These are phyloP conservation scores for Phenganax marumi DNA, from an alignment of 92 coral and sea anemone genomes.

Conservation along the genomic window DNA sequence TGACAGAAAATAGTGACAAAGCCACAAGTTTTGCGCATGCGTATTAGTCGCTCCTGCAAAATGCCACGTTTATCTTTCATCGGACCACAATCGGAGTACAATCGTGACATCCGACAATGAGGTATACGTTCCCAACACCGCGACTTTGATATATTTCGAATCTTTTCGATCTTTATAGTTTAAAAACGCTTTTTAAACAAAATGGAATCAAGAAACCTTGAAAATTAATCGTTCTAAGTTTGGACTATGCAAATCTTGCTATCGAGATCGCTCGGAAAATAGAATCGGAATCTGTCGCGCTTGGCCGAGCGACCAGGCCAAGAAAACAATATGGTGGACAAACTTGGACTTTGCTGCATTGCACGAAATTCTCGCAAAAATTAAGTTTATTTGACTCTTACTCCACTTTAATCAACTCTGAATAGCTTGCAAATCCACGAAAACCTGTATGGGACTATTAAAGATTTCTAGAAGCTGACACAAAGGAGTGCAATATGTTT, in stretches of 20 bases:
- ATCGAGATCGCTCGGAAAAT: background rate
- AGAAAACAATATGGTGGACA: constrained; percentile 41
- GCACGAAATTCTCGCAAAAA: background rate
- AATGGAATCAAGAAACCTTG: background rate
- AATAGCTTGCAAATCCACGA: background rate
- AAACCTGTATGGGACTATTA: background rate
- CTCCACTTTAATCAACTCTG: background rate
- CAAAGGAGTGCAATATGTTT: background rate
- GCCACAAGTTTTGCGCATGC: constrained; percentile 12
- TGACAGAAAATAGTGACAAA: constrained; percentile 40
- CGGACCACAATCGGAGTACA: constrained; percentile 9
- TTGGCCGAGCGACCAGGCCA: constrained; percentile 33
- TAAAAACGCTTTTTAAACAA: background rate
- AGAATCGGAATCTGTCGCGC: constrained; percentile 14
- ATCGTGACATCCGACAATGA: background rate
- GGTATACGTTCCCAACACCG: background rate
- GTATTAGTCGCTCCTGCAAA: background rate
- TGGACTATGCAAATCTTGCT: background rate
- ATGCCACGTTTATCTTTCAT: constrained; percentile 29
- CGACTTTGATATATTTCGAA: background rate
- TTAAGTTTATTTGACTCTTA: background rate
- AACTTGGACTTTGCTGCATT: background rate
- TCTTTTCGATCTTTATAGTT: background rate
- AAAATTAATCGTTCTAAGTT: background rate
- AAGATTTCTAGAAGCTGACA: background rate